Percentiles rank a stretch among this genome's conserved stretches.
Evolutionary conservation across 2,113 vertebrate genomes (phyloP).

Genomic region (Orientallactaga bullata): DNA sequence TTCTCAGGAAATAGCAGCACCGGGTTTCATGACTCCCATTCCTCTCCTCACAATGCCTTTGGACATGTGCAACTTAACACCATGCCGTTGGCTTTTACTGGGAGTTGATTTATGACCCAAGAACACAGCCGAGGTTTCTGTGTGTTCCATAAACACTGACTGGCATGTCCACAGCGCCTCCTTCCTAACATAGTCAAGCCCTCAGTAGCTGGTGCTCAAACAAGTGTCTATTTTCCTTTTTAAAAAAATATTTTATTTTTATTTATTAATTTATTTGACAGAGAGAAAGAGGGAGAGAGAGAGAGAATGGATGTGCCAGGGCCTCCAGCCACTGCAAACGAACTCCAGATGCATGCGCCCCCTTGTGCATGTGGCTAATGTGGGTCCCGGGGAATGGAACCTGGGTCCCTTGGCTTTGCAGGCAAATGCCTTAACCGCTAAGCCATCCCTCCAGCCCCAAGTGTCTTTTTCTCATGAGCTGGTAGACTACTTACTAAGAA

Average conservation of each 20-base stretch:
- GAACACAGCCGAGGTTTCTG: conserved; percentile 33
- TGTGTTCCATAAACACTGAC: neutral
- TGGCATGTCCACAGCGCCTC: neutral
- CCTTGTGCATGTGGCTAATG: no score
- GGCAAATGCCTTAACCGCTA: no score
- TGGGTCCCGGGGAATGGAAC: no score
- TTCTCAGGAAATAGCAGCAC: neutral
- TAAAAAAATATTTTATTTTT: no score
- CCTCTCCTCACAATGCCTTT: conserved; percentile 38
- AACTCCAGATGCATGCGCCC: no score
- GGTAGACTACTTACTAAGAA: conserved; percentile 11
- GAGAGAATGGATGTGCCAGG: no score
- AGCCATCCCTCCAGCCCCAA: no score
- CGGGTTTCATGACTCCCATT: neutral
- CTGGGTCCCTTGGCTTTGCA: no score
- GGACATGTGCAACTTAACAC: neutral
- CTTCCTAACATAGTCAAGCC: neutral
- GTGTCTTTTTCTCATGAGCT: neutral
- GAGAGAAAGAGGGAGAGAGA: no score
- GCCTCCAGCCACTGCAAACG: no score
- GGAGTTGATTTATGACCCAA: conserved; percentile 10
- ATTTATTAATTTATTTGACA: no score
- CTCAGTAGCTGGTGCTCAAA: neutral
- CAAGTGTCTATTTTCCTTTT: no score
- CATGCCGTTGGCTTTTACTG: neutral